Base-by-base conservation (phyloP, 2,888 invertebrate species). In the Drosophila dives region DNA sequence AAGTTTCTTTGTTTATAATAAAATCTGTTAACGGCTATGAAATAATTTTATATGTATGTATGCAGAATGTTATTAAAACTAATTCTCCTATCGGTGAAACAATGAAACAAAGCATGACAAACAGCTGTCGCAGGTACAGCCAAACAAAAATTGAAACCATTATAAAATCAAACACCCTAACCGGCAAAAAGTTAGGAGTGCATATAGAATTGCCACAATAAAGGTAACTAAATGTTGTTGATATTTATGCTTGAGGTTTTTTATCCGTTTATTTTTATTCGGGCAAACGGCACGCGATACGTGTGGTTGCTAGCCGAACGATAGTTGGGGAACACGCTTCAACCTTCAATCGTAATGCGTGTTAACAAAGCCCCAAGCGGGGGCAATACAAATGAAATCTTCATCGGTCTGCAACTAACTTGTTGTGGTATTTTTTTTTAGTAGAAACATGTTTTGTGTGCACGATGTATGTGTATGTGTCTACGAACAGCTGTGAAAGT, bases 371-470 rank as follows among this genome's bases (percentile, higher is more conserved):
- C 51, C 33, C 56, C 29, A 38, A 59, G 63, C 60, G 56, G 33
- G 38, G 38, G 56, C 34, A 64, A 67, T 49, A 63, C 66, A 72
- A 60, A 61, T 63, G 48, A 70, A 72, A 70, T 69, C 68, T 69
- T 65, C 63, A 70, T 49, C 42, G 75, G n/a, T 23, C 45, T 61
- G 62, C 50, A 53, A 51, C 61, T 64, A 55, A 55, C 32, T 71
- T 72, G 45, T 38, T 7, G 36, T 58, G 58, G 62, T 45, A 32
- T 58, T 29, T 32, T 32, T 58, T 15, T 58, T 3, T 36, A 51
- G 45, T 71, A 54, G 45, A 76, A 86, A 86, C 89, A 78, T 83
- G 83, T 85, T 89, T 76, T 70, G 72, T 49, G 20, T 69, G 34
- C 62, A 53, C 34, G 48, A 66, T 64, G 34, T 20, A 64, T 69